These are phyloP conservation scores for Camponotus pennsylvanicus DNA, from an alignment of 1,140 invertebrate species.

Conservation along the genomic window DNA sequence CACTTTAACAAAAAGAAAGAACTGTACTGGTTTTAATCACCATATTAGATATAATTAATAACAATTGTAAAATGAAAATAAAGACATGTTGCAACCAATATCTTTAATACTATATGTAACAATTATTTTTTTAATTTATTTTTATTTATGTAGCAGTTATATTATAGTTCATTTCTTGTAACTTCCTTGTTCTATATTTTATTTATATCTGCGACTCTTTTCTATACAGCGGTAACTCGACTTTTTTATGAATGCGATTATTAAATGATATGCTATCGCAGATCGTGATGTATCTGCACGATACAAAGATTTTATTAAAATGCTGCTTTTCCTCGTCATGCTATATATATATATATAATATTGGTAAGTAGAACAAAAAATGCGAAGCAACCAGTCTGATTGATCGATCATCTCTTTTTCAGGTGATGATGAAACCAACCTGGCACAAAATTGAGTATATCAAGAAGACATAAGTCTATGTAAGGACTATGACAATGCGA, in stretches of 20 bases:
- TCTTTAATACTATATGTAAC: not conserved
- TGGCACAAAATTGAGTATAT: not conserved
- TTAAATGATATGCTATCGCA: not conserved
- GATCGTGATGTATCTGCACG: not conserved
- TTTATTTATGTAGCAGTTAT: not conserved
- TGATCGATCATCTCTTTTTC: slow-evolving; percentile 34
- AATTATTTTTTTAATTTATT: not conserved
- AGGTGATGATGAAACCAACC: not conserved
- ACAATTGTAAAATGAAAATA: not conserved
- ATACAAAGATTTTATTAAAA: not conserved
- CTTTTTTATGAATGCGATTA: not conserved
- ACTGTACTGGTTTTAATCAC: too few relatives aligned
- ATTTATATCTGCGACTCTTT: not conserved
- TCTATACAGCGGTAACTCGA: not conserved
- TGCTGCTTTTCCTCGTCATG: not conserved
- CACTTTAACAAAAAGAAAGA: not conserved
- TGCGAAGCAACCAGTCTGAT: not conserved
- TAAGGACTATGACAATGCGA: not conserved
- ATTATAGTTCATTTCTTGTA: not conserved
- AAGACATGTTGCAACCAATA: not conserved
- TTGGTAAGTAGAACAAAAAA: slow-evolving; percentile 7
- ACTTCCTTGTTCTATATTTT: not conserved
- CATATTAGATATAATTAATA: not conserved
- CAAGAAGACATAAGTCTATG: not conserved
- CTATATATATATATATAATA: not conserved